Evolutionary conservation across 2,113 vertebrate species (phyloP).

Genomic region (Podilymbus podiceps): DNA sequence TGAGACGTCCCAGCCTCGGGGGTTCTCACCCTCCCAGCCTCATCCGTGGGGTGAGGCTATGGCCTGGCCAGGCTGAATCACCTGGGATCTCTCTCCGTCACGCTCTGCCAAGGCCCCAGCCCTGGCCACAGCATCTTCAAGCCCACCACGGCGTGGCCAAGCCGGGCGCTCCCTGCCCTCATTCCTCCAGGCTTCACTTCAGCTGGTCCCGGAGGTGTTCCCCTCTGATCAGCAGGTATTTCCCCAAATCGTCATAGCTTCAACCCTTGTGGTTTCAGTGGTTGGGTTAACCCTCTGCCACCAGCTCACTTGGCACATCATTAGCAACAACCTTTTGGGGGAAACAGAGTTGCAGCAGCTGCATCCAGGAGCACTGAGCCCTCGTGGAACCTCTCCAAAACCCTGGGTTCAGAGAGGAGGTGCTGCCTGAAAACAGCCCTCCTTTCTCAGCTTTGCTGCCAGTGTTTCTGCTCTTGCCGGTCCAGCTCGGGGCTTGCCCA

Average conservation of each 20-base stretch:
- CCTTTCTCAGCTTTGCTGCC: background rate
- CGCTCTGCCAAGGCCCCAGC: background rate
- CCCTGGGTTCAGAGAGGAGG: no score
- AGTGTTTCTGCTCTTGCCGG: background rate
- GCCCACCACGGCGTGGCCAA: background rate
- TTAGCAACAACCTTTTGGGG: background rate
- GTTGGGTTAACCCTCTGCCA: background rate
- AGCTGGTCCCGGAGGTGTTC: accelerated
- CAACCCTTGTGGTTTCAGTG: background rate
- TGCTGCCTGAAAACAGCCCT: background rate
- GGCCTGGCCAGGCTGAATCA: background rate
- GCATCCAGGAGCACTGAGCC: background rate
- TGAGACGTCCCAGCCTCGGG: background rate
- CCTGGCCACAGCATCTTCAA: background rate
- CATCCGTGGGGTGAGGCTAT: accelerated
- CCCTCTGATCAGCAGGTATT: background rate
- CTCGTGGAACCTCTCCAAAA: accelerated
- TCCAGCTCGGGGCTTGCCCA: accelerated
- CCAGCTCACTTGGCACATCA: accelerated
- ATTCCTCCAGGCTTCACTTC: background rate
- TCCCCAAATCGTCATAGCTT: background rate
- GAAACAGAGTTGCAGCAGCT: background rate
- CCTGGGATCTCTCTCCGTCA: background rate
- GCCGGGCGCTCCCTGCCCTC: background rate
- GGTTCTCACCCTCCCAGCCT: background rate